Evolutionary conservation across 2,888 invertebrate species (phyloP).

Genomic region (Parthenolecanium corni): DNA sequence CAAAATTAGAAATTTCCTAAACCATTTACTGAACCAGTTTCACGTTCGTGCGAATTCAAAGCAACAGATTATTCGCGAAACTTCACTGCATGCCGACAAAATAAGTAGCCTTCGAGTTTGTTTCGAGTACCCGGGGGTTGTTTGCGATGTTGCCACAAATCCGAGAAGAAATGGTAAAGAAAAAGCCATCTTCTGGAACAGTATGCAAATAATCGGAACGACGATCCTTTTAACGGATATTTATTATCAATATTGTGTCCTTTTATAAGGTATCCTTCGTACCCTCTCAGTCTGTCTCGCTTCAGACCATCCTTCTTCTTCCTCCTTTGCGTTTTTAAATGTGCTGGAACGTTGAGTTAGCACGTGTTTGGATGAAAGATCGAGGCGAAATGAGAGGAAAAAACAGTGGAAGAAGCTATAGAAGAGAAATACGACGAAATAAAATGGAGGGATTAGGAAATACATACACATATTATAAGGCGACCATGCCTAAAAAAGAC

Average conservation of each 20-base stretch:
- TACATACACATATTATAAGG: not conserved
- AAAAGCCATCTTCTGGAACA: too few relatives aligned
- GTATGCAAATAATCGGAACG: constrained; percentile 2
- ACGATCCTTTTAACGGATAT: constrained; percentile 9
- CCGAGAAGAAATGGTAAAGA: too few relatives aligned
- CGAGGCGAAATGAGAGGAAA: not conserved
- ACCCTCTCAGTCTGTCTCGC: not conserved
- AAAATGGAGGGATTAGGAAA: constrained; percentile 4
- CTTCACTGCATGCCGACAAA: too few relatives aligned
- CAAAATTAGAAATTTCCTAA: too few relatives aligned
- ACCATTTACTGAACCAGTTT: too few relatives aligned
- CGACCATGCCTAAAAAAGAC: too few relatives aligned
- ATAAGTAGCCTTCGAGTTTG: too few relatives aligned
- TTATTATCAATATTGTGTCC: constrained; percentile 3
- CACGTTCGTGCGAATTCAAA: too few relatives aligned
- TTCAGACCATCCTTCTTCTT: not conserved
- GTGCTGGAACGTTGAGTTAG: not conserved
- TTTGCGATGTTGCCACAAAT: too few relatives aligned
- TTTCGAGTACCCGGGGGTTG: too few relatives aligned
- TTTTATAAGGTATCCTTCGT: not conserved
- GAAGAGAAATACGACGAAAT: not conserved
- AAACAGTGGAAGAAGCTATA: not conserved
- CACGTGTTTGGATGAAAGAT: constrained; percentile 3
- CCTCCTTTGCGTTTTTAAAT: not conserved
- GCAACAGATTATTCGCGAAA: too few relatives aligned